Evolutionary conservation across 2,888 invertebrate genomes (phyloP).

Genomic region (Sympetrum striolatum): DNA sequence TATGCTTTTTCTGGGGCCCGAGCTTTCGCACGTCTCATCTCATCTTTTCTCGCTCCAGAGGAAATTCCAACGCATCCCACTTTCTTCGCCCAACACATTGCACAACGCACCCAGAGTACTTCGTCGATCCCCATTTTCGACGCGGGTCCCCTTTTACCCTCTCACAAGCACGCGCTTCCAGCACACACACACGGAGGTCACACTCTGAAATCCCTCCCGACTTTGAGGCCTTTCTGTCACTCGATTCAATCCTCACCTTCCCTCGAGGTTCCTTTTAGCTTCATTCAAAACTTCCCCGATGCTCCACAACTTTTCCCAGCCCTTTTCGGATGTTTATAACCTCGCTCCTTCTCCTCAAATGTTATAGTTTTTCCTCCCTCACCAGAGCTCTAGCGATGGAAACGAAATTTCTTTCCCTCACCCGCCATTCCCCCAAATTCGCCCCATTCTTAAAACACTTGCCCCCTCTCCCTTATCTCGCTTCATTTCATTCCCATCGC

Average conservation of each 20-base stretch:
- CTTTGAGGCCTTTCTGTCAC: not conserved
- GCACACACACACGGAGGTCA: not conserved
- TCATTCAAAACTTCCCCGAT: not conserved
- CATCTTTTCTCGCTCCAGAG: not conserved
- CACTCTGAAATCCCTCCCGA: not conserved
- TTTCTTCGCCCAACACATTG: not conserved
- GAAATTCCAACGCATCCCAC: not conserved
- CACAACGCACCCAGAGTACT: slow-evolving; percentile 8
- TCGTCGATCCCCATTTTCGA: not conserved
- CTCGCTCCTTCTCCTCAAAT: not conserved
- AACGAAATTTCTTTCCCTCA: not conserved
- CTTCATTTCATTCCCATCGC: slow-evolving; percentile 31
- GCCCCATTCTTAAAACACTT: not conserved
- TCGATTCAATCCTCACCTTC: not conserved
- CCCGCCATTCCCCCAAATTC: not conserved
- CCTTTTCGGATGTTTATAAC: not conserved
- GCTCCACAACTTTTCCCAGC: not conserved
- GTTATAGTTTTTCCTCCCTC: not conserved
- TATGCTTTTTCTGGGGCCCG: not conserved
- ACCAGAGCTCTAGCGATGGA: not conserved
- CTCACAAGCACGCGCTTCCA: not conserved
- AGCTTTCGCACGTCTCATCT: not conserved
- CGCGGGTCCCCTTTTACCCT: not conserved
- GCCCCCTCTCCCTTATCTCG: not conserved
- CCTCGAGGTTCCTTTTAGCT: not conserved